Evolutionary conservation across 2,113 vertebrate species (phyloP).

Genomic region (Epinephelus moara): DNA sequence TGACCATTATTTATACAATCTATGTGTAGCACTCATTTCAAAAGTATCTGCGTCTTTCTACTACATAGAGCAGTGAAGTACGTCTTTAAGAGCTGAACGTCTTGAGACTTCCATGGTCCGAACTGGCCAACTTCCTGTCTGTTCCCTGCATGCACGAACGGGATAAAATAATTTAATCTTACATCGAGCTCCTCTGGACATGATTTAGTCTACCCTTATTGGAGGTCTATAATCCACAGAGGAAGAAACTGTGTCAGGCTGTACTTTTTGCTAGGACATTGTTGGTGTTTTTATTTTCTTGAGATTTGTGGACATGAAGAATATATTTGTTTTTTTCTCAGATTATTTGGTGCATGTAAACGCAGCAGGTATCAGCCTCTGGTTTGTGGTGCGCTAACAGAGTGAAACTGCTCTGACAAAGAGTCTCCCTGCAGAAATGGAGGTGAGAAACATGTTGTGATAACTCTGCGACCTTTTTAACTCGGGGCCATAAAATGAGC

Average conservation of each 20-base stretch:
- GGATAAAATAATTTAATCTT: no score
- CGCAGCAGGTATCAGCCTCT: neutral
- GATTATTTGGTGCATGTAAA: neutral
- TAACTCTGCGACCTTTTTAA: constrained; percentile 2
- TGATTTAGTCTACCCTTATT: neutral
- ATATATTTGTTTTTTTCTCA: neutral
- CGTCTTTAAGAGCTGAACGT: no score
- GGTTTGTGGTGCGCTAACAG: neutral
- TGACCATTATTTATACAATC: no score
- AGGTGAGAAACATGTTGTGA: neutral
- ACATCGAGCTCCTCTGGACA: no score
- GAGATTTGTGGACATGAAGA: neutral
- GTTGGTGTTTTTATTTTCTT: neutral
- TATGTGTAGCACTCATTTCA: no score
- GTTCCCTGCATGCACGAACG: no score
- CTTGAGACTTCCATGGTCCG: no score
- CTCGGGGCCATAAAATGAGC: neutral
- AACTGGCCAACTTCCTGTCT: neutral
- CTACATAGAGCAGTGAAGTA: no score
- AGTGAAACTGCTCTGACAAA: neutral
- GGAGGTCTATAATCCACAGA: neutral
- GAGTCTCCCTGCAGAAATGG: neutral
- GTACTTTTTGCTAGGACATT: neutral
- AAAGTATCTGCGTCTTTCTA: no score
- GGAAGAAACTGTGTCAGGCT: neutral